Conservation (phyloP, 2,113 vertebrate species). For the Salminus brasiliensis region DNA sequence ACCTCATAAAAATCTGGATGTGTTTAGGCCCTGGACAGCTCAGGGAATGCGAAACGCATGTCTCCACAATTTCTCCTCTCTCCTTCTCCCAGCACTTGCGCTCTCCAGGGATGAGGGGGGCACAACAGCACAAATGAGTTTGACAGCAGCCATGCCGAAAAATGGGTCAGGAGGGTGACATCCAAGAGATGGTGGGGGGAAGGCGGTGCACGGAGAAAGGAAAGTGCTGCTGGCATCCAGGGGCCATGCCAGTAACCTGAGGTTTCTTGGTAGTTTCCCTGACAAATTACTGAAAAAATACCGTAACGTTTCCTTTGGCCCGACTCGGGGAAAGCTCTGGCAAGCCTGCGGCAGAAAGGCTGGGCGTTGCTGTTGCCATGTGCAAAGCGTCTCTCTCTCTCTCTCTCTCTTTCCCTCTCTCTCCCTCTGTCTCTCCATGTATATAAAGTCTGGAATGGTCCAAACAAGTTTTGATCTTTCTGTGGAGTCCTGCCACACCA, state of each 20-base stretch:
- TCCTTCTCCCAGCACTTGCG: background rate
- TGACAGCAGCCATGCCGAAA: slow-evolving; percentile 61
- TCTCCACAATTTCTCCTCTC: slow-evolving; percentile 6
- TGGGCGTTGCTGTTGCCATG: slow-evolving; percentile 43
- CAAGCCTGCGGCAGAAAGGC: slow-evolving; percentile 32
- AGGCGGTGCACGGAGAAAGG: background rate
- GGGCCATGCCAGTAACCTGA: slow-evolving; percentile 58
- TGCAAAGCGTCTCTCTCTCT: slow-evolving; percentile 13
- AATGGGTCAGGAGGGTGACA: slow-evolving; percentile 49
- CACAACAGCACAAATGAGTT: slow-evolving; percentile 66
- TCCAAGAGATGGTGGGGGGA: slow-evolving; percentile 35
- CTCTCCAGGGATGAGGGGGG: slow-evolving; percentile 33
- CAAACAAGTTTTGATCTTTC: background rate
- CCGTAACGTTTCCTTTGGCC: slow-evolving; percentile 54
- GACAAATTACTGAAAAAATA: slow-evolving; percentile 67
- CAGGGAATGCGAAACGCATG: slow-evolving; percentile 72
- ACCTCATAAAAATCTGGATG: slow-evolving; percentile 73
- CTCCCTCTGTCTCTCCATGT: background rate
- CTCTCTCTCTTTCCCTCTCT: background rate
- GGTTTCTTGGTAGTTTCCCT: slow-evolving; percentile 52
- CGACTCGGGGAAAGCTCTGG: slow-evolving; percentile 48
- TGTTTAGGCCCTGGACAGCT: slow-evolving; percentile 72
- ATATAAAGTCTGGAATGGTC: slow-evolving; percentile 4
- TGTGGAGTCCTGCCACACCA: background rate
- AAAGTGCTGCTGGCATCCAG: slow-evolving; percentile 63